Evolutionary conservation across 2,888 invertebrate species (phyloP), one percentile per base, ranked within the genome.

Genomic region (Zootermopsis nevadensis): DNA sequence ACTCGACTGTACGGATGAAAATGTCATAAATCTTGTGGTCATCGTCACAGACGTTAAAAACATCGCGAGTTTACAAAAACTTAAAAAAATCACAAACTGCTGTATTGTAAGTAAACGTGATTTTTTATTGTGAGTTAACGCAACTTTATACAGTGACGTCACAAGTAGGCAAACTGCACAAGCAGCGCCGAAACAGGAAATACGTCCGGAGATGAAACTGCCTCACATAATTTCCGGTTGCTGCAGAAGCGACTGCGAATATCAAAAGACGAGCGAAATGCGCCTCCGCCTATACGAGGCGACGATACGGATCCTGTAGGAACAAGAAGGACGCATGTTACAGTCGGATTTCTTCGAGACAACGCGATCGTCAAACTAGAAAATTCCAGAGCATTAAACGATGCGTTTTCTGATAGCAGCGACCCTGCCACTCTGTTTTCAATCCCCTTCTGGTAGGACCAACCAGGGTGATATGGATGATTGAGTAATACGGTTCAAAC

Each of bases 161-260:
- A 79, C 79, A 79, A 79, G 79, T 79, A 79, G 79, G 79, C 79
- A 38, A 79, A 79, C 79, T 79, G 77, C 74, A 67, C 48, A 77
- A 69, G 82, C 79, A 81, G 84, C 77, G 77, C 83, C 84, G 83
- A 84, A 84, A 84, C 84, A 84, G 84, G 84, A 84, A 84, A 84
- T 84, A 84, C 84, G 84, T 82, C 83, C 84, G 84, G 84, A 84
- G 84, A 84, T 84, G 84, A 84, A 84, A 84, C 84, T 83, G 81
- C 77, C 84, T 84, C 84, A 84, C 83, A 83, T 84, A 84, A 84
- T 84, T 84, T 84, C 84, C 84, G 84, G 84, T 79, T 79, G 79
- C 79, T 60, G 79, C 79, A 79, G 66, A 66, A 79, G 79, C 79
- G 79, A 79, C 79, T 79, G 79, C 60, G 79, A 79, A 79, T 79